Evolutionary conservation across 2,113 vertebrate species (phyloP), one percentile per base, ranked within the genome.

Genomic region (Varanus komodoensis): DNA sequence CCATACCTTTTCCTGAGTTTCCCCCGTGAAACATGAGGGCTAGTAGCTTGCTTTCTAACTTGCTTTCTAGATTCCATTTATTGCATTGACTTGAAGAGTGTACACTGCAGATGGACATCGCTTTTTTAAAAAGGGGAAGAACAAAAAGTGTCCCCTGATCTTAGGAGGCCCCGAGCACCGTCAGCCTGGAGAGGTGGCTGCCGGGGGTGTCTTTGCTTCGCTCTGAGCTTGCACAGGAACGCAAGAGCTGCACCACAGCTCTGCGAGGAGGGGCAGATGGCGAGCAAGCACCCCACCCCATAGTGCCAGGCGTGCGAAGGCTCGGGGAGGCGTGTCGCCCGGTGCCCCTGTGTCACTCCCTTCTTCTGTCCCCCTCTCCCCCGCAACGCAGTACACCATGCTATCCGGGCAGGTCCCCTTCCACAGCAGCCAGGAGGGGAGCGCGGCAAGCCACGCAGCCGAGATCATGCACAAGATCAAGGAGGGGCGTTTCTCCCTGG

Each of bases 391-490:
- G 98, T 99, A 99, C 96, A 99, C 98, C 93, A 99, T 99, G 98
- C 97, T 99, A 88, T 99, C 98, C 0, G 98, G 98, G 68, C 98
- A 98, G 95, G 98, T 99, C 90, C 98, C 98, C 8, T 99, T 99
- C 97, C 98, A 98, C 96, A 98, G 98, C 80, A 97, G 96, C 83
- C 97, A 97, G 48, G 96, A 97, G 89, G 98, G 98, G 79, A 97
- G 98, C 91, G 98, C 98, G 17, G 98, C 98, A 15, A 98, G 97
- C 32, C 98, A 97, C 44, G 98, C 98, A 0, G 98, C 98, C 0
- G 98, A 99, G 93, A 99, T 99, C 96, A 98, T 99, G 98, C 97
- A 97, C 84, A 99, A 99, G 92, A 99, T 99, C 91, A 99, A 98
- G 79, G 98, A 98, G 91, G 98, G 98, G 0, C 98, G 98, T 90